A percentile compares a stretch with the other conserved stretches of the same genome.
phyloP scores from a whole-genome alignment of 2,113 vertebrate species.

The Heliornis fulica region DNA sequence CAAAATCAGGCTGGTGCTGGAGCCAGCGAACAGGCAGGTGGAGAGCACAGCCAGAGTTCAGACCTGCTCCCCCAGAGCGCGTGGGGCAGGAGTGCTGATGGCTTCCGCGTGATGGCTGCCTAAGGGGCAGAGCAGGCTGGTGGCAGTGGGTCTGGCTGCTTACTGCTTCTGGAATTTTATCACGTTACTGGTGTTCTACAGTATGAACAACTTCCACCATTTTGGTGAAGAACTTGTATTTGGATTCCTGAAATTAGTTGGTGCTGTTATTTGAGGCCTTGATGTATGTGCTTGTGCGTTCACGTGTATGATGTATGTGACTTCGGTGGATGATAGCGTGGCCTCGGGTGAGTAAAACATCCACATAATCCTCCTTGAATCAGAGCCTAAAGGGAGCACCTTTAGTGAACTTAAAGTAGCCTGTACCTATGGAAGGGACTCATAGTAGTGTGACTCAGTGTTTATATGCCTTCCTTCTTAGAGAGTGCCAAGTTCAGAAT shows the following conservation, averaged over 20 bases:
- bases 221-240: not conserved
- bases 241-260: not conserved
- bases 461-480: not conserved
- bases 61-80: rapidly evolving
- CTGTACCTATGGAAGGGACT: not conserved
- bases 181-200: not conserved
- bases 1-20: not conserved
- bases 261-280: not conserved
- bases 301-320: rapidly evolving
- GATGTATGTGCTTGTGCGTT: too few relatives aligned
- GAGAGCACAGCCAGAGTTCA: not conserved
- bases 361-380: rapidly evolving
- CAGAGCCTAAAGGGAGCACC: not conserved
- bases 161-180: not conserved
- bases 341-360: not conserved
- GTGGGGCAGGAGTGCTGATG: rapidly evolving
- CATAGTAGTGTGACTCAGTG: rapidly evolving
- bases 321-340: not conserved
- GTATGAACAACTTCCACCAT: not conserved
- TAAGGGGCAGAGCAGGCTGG: too few relatives aligned
- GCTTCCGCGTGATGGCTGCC: not conserved
- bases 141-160: not conserved
- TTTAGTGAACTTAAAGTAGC: not conserved
- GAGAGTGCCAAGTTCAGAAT: not conserved
- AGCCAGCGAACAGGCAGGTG: not conserved